A percentile compares a stretch with the other conserved stretches of the same genome.
These are phyloP conservation scores for Thera obeliscata DNA, from an alignment of 2,888 invertebrate genomes.

Conservation along the genomic window DNA sequence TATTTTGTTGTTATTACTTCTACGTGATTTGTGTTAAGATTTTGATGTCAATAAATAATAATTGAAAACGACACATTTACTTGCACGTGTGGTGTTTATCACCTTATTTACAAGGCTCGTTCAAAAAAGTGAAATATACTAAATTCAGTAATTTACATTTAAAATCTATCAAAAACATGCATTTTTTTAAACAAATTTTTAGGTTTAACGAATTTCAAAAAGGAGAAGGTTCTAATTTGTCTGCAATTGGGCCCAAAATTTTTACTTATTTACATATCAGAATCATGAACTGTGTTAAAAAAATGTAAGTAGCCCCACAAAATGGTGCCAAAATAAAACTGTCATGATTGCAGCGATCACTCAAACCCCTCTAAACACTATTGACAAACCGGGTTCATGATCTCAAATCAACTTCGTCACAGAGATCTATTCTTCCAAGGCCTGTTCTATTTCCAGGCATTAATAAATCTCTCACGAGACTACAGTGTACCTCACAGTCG, in stretches of 20 bases:
- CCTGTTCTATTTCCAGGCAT: conserved; percentile 6
- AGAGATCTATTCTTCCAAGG: conserved; percentile 3
- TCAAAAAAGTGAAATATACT: too few species aligned
- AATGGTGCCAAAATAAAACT: too few species aligned
- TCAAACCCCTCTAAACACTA: not conserved
- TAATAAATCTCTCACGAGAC: conserved; percentile 10
- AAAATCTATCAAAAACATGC: too few species aligned
- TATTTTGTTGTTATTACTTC: not conserved
- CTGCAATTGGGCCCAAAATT: too few species aligned
- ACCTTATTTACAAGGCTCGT: not conserved
- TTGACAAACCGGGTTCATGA: not conserved
- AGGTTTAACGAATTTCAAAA: too few species aligned
- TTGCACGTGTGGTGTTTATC: not conserved
- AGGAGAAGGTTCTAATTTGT: too few species aligned
- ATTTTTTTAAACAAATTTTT: too few species aligned
- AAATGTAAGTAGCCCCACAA: too few species aligned
- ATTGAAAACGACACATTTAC: not conserved
- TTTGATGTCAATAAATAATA: not conserved
- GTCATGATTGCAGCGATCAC: not conserved
- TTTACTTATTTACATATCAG: too few species aligned
- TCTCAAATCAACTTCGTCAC: not conserved
- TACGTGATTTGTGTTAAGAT: not conserved
- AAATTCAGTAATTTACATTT: too few species aligned
- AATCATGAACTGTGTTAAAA: too few species aligned
- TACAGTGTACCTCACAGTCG: conserved; percentile 4